Conservation (phyloP, 2,113 vertebrate genomes). For the Halichoerus grypus region DNA sequence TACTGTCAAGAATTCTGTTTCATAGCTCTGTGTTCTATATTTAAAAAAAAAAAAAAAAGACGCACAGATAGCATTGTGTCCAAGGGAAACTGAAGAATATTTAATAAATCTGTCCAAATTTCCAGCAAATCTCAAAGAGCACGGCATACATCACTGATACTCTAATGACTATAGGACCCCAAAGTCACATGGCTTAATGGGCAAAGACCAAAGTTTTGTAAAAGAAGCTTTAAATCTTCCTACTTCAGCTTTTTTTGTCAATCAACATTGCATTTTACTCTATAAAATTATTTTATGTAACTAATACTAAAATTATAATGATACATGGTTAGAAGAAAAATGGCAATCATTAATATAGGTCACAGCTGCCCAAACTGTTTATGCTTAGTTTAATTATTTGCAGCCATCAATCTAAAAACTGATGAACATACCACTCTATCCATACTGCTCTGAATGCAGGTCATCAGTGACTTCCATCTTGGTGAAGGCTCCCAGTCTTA, state of each 20-base stretch:
- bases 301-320: background rate
- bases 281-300: background rate
- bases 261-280: background rate
- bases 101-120: background rate
- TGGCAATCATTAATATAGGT: background rate
- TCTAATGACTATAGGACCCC: background rate
- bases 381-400: background rate
- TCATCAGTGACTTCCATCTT: background rate
- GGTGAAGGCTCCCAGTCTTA: background rate
- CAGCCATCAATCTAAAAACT: background rate
- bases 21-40: background rate
- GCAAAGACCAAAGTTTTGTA: background rate
- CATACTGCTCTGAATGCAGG: background rate
- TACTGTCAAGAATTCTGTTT: background rate
- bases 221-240: background rate
- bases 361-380: background rate
- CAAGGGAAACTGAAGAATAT: background rate
- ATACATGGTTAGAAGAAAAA: constrained; percentile 6
- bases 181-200: background rate
- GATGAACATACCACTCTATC: background rate
- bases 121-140: background rate
- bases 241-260: background rate
- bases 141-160: background rate
- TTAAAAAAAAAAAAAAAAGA: background rate
- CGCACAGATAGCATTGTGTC: background rate